Conservation (phyloP, 2,113 vertebrate species). For the Vireo altiloquus region DNA sequence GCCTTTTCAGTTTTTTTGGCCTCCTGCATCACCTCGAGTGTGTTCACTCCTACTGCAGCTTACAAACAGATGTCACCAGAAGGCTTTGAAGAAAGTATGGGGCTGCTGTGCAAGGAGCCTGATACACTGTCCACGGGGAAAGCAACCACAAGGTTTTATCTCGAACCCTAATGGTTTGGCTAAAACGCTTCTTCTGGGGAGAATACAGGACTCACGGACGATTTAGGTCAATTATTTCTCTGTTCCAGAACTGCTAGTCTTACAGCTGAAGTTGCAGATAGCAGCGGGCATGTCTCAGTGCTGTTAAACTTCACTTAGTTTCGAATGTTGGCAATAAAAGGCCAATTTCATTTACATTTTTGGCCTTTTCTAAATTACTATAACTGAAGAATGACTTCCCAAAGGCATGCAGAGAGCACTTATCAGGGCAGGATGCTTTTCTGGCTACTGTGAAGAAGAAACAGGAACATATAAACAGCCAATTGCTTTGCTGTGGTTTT, state of each 20-base stretch:
- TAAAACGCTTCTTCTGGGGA: neutral
- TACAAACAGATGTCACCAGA: neutral
- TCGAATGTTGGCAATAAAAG: neutral
- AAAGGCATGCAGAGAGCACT: neutral
- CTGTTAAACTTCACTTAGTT: conserved; percentile 2
- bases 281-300: neutral
- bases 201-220: neutral
- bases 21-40: neutral
- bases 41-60: neutral
- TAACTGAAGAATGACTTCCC: conserved; percentile 28
- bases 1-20: neutral
- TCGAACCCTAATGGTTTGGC: neutral
- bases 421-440: conserved; percentile 34
- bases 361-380: neutral
- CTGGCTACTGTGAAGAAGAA: conserved; percentile 30
- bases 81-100: neutral
- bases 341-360: conserved; percentile 34
- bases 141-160: neutral
- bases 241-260: neutral
- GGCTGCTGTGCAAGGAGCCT: neutral
- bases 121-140: neutral
- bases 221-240: neutral
- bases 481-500: conserved; percentile 36
- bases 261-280: neutral
- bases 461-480: conserved; percentile 14